phyloP scores from a whole-genome alignment of 2,888 invertebrate species.

The Noctua janthe region DNA sequence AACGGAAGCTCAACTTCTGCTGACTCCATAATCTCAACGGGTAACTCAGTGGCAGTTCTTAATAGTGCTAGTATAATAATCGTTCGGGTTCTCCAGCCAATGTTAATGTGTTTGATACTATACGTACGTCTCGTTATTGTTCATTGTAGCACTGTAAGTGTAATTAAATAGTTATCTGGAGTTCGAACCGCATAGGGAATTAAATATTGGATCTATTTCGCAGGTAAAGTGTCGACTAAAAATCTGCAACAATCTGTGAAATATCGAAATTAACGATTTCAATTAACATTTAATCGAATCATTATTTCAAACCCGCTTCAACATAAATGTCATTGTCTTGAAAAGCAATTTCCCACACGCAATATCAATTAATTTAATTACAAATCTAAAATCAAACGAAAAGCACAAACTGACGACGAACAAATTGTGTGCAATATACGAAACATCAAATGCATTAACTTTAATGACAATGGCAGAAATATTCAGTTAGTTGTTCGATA shows the following conservation, averaged over 20 bases:
- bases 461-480: constrained; percentile 54
- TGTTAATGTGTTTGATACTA: constrained; percentile 7
- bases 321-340: background rate
- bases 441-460: constrained; percentile 50
- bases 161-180: background rate
- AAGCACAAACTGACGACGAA: constrained; percentile 1
- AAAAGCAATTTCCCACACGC: background rate
- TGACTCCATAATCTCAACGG: constrained; percentile 1
- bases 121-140: background rate
- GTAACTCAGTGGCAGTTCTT: constrained; percentile 2
- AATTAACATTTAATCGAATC: background rate
- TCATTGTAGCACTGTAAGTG: background rate
- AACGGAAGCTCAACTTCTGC: constrained; percentile 3
- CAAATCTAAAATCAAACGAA: constrained; percentile 16
- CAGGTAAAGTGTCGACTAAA: background rate
- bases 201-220: background rate
- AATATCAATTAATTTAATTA: constrained; percentile 23
- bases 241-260: background rate
- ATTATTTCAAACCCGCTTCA: background rate
- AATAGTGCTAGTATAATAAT: constrained; percentile 30
- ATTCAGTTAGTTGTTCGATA: constrained; percentile 71
- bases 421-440: constrained; percentile 7
- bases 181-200: too few relatives aligned
- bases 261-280: background rate
- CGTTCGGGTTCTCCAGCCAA: constrained; percentile 2